Conservation (phyloP, 2,888 invertebrate species). For the Hirtodrosophila confusa region DNA sequence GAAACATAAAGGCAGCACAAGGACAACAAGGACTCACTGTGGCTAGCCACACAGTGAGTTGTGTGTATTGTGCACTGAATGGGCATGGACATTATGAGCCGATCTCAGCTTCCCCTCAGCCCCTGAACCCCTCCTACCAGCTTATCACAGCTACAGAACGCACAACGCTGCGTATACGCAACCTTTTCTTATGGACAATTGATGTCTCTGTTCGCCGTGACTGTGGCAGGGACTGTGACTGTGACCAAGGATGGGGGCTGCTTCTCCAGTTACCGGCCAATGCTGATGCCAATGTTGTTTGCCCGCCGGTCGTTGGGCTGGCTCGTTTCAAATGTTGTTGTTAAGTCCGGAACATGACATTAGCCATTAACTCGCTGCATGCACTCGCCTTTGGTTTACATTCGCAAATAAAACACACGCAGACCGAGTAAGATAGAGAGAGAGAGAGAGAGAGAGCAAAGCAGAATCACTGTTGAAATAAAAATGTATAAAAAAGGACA, state of each 20-base stretch:
- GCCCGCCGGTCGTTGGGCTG: constrained; percentile 55
- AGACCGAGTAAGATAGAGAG: constrained; percentile 8
- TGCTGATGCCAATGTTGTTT: constrained; percentile 49
- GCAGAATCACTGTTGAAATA: constrained; percentile 78
- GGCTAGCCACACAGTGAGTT: constrained; percentile 33
- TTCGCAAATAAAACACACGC: constrained; percentile 79
- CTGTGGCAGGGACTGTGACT: not conserved
- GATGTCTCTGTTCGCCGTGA: constrained; percentile 64
- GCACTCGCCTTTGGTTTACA: constrained; percentile 79
- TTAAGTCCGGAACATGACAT: constrained; percentile 80
- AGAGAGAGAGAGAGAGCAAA: constrained; percentile 23
- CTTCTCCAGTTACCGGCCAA: constrained; percentile 40
- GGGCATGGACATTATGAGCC: constrained; percentile 55
- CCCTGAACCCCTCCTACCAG: not conserved
- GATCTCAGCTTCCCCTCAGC: constrained; percentile 18
- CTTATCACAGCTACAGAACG: constrained; percentile 1
- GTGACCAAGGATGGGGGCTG: constrained; percentile 5
- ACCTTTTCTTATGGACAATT: constrained; percentile 80
- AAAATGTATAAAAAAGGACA: constrained; percentile 82
- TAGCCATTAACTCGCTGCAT: constrained; percentile 81
- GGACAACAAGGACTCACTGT: constrained; percentile 46
- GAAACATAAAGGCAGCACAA: constrained; percentile 69
- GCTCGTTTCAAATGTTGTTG: constrained; percentile 76
- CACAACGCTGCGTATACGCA: constrained; percentile 73
- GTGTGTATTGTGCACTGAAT: constrained; percentile 47